Percentiles rank a stretch among this genome's conserved stretches.
Conservation (phyloP, 1,140 invertebrate species). For the Diorhabda carinulata region DNA sequence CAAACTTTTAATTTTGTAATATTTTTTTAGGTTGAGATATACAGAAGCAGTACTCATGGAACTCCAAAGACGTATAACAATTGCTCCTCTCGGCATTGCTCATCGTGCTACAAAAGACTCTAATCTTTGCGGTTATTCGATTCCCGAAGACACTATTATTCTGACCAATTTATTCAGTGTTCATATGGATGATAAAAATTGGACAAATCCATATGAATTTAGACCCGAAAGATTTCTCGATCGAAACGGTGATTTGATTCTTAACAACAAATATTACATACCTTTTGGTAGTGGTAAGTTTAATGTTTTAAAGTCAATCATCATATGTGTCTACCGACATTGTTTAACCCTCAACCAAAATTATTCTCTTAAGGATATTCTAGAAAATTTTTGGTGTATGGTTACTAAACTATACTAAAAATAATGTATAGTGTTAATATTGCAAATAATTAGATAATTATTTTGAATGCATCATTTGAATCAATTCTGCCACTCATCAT, state of each 20-base stretch:
- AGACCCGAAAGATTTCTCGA: conserved; percentile 68
- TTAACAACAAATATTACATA: conserved; percentile 56
- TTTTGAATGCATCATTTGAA: too few relatives aligned
- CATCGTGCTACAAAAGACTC: conserved; percentile 57
- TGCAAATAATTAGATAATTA: too few relatives aligned
- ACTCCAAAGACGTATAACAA: conserved; percentile 50
- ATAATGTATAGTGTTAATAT: too few relatives aligned
- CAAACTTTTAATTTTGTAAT: background rate
- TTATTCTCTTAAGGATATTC: too few relatives aligned
- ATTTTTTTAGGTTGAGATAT: conserved; percentile 54
- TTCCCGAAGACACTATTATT: conserved; percentile 68
- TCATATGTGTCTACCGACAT: too few relatives aligned
- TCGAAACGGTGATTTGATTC: conserved; percentile 53
- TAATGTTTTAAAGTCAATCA: too few relatives aligned
- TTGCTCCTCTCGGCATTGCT: conserved; percentile 60
- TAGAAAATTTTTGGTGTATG: too few relatives aligned
- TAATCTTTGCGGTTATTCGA: conserved; percentile 55
- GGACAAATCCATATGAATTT: conserved; percentile 66
- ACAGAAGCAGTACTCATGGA: conserved; percentile 60
- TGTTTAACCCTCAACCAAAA: too few relatives aligned
- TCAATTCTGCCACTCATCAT: too few relatives aligned
- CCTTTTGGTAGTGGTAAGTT: conserved; percentile 68
- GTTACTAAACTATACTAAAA: too few relatives aligned
- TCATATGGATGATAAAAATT: conserved; percentile 62
- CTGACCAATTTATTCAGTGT: conserved; percentile 64